These are phyloP conservation scores for Ramphastos sulfuratus DNA, from an alignment of 2,113 vertebrate species.

Conservation along the genomic window DNA sequence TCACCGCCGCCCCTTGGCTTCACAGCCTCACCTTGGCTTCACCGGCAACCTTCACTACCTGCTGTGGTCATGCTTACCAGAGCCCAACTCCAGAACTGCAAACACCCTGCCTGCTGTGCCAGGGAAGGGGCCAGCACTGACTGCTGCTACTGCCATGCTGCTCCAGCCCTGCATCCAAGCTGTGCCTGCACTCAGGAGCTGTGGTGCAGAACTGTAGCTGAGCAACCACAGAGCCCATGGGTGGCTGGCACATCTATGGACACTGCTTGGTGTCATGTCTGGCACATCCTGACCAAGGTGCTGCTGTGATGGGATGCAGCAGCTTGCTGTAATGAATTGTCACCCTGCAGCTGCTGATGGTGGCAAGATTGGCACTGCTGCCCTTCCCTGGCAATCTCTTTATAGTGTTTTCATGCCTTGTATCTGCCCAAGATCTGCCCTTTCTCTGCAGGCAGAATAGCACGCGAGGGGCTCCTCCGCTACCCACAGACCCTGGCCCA, in stretches of 20 bases:
- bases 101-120: too few relatives aligned
- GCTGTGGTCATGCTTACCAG: too few relatives aligned
- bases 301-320: neutral
- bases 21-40: too few relatives aligned
- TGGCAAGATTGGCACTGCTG: neutral
- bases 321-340: neutral
- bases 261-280: neutral
- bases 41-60: too few relatives aligned
- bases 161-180: neutral
- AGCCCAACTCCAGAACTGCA: too few relatives aligned
- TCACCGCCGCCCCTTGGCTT: too few relatives aligned
- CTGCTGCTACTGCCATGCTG: neutral
- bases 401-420: slow-evolving; percentile 23
- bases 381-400: neutral
- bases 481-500: neutral
- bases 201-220: fast-evolving
- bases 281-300: neutral
- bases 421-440: slow-evolving; percentile 9
- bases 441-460: slow-evolving; percentile 15
- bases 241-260: fast-evolving
- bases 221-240: neutral
- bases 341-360: slow-evolving; percentile 1
- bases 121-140: too few relatives aligned
- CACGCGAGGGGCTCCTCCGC: neutral
- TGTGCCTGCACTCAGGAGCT: neutral